Conservation (phyloP, 2,888 invertebrate genomes). For the Drosophila kambysellisi region DNA sequence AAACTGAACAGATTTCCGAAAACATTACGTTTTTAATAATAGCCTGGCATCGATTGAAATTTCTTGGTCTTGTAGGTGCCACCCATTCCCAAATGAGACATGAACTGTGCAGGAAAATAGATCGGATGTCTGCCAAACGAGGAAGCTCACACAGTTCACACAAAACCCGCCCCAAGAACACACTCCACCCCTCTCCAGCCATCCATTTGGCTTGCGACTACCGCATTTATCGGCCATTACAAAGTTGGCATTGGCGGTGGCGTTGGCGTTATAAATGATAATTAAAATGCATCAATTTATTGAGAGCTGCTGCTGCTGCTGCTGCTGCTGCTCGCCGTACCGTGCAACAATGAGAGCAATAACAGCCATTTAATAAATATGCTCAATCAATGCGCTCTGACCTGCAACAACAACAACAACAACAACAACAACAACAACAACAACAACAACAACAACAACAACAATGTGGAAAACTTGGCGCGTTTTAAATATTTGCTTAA, state of each 20-base stretch:
- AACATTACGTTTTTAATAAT: too few species aligned
- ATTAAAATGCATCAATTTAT: slow-evolving; percentile 77
- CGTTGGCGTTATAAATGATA: slow-evolving; percentile 65
- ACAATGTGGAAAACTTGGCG: slow-evolving; percentile 19
- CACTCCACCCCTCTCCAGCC: too few species aligned
- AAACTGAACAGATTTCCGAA: too few species aligned
- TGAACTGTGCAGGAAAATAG: background rate
- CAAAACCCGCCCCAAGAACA: background rate
- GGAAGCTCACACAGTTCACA: background rate
- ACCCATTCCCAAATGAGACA: background rate
- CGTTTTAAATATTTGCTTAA: slow-evolving; percentile 78
- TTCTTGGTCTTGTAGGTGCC: background rate
- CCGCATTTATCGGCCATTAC: slow-evolving; percentile 19
- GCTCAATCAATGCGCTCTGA: slow-evolving; percentile 71
- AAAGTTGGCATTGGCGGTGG: slow-evolving; percentile 9
- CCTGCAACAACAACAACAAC: slow-evolving; percentile 14
- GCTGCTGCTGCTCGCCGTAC: slow-evolving; percentile 10
- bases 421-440: too few species aligned
- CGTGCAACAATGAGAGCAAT: slow-evolving; percentile 55
- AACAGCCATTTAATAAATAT: slow-evolving; percentile 77
- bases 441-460: background rate
- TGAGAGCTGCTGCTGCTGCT: slow-evolving; percentile 31
- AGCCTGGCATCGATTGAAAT: too few species aligned
- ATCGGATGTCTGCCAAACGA: background rate
- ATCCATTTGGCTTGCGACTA: background rate